phyloP scores from a whole-genome alignment of 2,113 vertebrate genomes.

The Promerops cafer region DNA sequence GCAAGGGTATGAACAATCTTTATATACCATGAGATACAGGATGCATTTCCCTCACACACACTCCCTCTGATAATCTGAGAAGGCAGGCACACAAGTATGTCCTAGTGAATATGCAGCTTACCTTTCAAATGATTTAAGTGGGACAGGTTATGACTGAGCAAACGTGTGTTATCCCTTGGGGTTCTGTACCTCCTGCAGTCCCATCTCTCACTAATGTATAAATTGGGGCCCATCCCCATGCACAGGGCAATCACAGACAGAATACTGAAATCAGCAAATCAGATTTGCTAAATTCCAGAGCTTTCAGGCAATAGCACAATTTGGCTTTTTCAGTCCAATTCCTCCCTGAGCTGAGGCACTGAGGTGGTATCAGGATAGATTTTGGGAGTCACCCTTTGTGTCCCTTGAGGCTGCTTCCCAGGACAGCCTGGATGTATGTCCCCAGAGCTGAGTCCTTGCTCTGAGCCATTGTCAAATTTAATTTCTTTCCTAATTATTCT shows the following conservation, averaged over 20 bases:
- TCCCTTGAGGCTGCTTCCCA: not conserved
- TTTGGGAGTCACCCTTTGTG: not conserved
- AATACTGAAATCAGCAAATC: not conserved
- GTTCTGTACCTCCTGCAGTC: not conserved
- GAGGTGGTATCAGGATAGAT: not conserved
- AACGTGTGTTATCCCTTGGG: not conserved
- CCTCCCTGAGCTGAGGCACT: not conserved
- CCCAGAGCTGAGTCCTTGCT: not conserved
- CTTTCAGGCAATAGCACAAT: not conserved
- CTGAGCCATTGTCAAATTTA: not conserved
- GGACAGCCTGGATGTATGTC: not conserved
- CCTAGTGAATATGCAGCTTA: not conserved
- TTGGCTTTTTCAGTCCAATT: not conserved
- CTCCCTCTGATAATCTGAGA: not conserved
- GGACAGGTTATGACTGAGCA: not conserved
- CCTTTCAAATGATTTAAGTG: not conserved
- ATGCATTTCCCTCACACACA: not conserved
- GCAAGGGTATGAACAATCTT: not conserved
- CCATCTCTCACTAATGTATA: accelerated
- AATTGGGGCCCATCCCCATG: accelerated
- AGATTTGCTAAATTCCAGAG: not conserved
- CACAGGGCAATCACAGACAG: not conserved
- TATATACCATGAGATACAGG: not conserved
- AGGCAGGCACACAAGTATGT: not conserved
- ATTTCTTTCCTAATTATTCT: not conserved